Conservation (phyloP, 2,797 vertebrate species). For the Sebastes itinus region DNA sequence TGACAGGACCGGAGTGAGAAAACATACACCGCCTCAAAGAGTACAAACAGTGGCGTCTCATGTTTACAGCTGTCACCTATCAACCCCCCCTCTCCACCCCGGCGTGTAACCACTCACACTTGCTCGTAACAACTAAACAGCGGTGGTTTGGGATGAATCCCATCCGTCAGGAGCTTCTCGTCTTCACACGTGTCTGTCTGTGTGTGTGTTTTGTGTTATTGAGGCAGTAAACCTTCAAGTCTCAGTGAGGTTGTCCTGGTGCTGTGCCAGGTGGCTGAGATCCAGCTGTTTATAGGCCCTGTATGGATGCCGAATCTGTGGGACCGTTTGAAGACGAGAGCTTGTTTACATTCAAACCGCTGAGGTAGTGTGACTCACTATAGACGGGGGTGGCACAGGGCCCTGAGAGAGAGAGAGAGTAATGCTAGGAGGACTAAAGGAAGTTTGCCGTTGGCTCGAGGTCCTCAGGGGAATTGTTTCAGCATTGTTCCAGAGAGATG, state of each 20-base stretch:
- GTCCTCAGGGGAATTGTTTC: slow-evolving; percentile 74
- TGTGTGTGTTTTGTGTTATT: slow-evolving; percentile 46
- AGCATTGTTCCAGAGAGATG: slow-evolving; percentile 74
- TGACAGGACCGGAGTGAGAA: slow-evolving; percentile 54
- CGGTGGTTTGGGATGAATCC: slow-evolving; percentile 43
- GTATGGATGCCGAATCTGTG: slow-evolving; percentile 32
- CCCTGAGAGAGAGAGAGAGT: slow-evolving; percentile 19
- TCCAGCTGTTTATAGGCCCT: slow-evolving; percentile 59
- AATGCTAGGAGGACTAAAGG: slow-evolving; percentile 58
- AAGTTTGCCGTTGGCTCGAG: slow-evolving; percentile 67
- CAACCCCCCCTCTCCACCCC: neutral
- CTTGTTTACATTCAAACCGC: slow-evolving; percentile 74
- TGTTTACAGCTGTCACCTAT: slow-evolving; percentile 61
- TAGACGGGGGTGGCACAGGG: slow-evolving; percentile 4
- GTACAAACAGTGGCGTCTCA: slow-evolving; percentile 61
- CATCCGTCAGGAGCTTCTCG: slow-evolving; percentile 31
- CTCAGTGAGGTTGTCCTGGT: slow-evolving; percentile 38
- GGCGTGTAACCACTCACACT: slow-evolving; percentile 43
- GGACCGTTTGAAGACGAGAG: slow-evolving; percentile 57
- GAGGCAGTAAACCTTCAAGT: slow-evolving; percentile 58
- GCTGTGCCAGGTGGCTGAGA: slow-evolving; percentile 60
- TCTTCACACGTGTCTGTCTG: slow-evolving; percentile 60
- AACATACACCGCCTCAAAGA: slow-evolving; percentile 59
- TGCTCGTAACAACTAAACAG: slow-evolving; percentile 53
- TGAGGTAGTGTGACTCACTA: slow-evolving; percentile 60